A percentile compares a stretch with the other conserved stretches of the same genome.
These are phyloP conservation scores for Podargus strigoides DNA, from an alignment of 2,797 vertebrate species.

Conservation along the genomic window DNA sequence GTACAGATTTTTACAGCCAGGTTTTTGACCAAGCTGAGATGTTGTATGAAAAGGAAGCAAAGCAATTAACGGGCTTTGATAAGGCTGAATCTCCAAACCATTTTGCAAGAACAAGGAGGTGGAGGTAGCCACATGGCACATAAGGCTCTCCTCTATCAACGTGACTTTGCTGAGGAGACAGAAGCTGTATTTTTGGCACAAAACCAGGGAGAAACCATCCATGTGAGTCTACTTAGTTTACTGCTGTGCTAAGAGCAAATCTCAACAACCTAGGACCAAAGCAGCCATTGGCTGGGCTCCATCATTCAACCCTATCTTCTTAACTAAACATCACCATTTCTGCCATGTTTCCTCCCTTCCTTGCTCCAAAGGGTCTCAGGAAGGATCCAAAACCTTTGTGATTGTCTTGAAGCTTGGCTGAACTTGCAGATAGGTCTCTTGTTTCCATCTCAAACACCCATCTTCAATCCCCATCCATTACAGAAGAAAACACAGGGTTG, in stretches of 20 bases:
- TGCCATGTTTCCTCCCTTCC: background rate
- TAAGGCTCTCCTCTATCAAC: background rate
- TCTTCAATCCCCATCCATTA: background rate
- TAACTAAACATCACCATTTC: background rate
- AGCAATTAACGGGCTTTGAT: background rate
- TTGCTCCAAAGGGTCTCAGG: background rate
- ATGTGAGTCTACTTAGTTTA: fast-evolving
- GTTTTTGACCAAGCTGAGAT: background rate
- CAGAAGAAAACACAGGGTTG: fast-evolving
- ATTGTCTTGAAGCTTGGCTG: background rate
- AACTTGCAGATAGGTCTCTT: background rate
- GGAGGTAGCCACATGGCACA: background rate
- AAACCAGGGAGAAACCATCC: background rate
- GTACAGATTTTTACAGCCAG: background rate
- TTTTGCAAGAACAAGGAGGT: background rate
- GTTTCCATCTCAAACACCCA: background rate
- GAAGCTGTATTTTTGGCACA: background rate
- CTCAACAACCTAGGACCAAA: fast-evolving
- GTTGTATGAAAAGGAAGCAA: background rate
- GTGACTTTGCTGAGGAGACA: background rate
- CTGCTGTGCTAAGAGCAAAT: background rate
- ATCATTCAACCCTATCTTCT: background rate
- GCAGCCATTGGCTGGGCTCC: fast-evolving
- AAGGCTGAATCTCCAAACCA: background rate
- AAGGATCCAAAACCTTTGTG: background rate